phyloP scores from a whole-genome alignment of 2,113 vertebrate genomes.

The Zootoca vivipara region DNA sequence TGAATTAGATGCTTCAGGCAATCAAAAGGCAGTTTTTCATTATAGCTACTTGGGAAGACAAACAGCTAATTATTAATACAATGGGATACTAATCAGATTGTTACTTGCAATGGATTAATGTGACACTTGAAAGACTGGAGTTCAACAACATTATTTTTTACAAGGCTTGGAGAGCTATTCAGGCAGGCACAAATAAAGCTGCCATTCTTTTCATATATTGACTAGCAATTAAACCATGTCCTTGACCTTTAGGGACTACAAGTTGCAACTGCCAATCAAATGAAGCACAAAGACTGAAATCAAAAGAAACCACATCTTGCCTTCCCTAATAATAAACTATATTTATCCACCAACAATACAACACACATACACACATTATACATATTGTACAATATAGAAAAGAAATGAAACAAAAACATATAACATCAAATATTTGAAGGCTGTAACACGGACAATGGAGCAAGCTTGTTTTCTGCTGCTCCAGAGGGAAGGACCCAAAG shows the following conservation, averaged over 20 bases:
- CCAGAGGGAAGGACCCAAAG: no score
- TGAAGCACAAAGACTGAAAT: background rate
- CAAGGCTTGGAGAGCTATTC: background rate
- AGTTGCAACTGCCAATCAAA: background rate
- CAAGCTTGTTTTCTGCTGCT: no score
- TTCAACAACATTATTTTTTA: background rate
- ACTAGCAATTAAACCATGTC: background rate
- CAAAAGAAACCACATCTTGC: background rate
- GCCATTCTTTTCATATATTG: background rate
- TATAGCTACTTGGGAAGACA: background rate
- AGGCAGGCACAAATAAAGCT: background rate
- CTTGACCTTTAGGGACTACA: background rate
- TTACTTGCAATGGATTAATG: constrained; percentile 30
- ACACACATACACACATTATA: background rate
- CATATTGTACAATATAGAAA: background rate
- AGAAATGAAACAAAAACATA: background rate
- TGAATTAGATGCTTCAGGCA: constrained; percentile 40
- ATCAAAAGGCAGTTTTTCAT: constrained; percentile 45
- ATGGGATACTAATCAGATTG: constrained; percentile 46
- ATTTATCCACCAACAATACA: background rate
- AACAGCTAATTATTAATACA: constrained; percentile 45
- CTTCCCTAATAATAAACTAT: no score
- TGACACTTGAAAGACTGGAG: constrained; percentile 10
- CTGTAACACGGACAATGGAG: no score
- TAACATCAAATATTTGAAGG: background rate